Evolutionary conservation across 1,140 invertebrate species (phyloP).

Genomic region (Cyclargus thomasi): DNA sequence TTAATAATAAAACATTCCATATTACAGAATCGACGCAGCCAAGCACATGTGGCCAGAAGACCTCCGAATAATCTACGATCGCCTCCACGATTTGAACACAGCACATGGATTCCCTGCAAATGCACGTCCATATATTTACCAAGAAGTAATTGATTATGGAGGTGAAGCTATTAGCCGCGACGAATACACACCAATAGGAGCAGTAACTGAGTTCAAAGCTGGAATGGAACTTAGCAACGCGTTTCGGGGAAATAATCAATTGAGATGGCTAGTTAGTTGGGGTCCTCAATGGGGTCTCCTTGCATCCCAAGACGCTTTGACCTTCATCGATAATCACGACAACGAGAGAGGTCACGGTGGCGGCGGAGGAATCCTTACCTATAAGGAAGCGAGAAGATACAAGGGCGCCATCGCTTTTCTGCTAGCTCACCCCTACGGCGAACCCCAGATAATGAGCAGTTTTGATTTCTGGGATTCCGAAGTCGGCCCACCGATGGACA

Average conservation of each 20-base stretch:
- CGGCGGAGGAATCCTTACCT: slow-evolving; percentile 77
- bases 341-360: slow-evolving; percentile 78
- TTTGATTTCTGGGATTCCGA: slow-evolving; percentile 76
- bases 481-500: slow-evolving; percentile 78
- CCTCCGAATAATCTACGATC: slow-evolving; percentile 77
- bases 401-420: slow-evolving; percentile 86
- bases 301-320: slow-evolving; percentile 74
- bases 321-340: slow-evolving; percentile 81
- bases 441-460: slow-evolving; percentile 88
- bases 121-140: slow-evolving; percentile 81
- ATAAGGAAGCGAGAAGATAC: slow-evolving; percentile 77
- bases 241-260: slow-evolving; percentile 60
- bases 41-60: slow-evolving; percentile 90
- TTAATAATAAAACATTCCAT: too few species aligned
- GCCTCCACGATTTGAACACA: slow-evolving; percentile 78
- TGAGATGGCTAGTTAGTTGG: slow-evolving; percentile 72
- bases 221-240: slow-evolving; percentile 59
- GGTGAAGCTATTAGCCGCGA: slow-evolving; percentile 80
- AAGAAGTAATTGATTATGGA: slow-evolving; percentile 88
- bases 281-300: slow-evolving; percentile 77
- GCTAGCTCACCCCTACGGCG: slow-evolving; percentile 88
- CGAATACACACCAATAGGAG: slow-evolving; percentile 81
- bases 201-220: slow-evolving; percentile 84
- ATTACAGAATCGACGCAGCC: slow-evolving; percentile 79
- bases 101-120: slow-evolving; percentile 77